phyloP scores from a whole-genome alignment of 1,140 invertebrate species.

The Episyrphus balteatus region DNA sequence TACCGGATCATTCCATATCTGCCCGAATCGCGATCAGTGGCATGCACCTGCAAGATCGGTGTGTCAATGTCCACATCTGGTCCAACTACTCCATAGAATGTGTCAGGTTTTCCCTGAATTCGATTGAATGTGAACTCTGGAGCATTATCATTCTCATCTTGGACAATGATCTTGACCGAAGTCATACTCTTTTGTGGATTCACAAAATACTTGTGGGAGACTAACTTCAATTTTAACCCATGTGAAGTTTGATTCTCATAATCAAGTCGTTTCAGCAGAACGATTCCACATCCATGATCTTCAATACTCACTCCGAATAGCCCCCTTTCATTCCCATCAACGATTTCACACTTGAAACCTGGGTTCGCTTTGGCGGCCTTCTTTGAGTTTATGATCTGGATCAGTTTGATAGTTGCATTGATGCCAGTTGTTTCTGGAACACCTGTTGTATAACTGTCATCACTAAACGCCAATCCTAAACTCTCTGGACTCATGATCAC shows the following conservation, averaged over 20 bases:
- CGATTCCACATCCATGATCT: slow-evolving; percentile 67
- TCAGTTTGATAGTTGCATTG: slow-evolving; percentile 28
- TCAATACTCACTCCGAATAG: slow-evolving; percentile 61
- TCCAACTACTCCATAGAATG: slow-evolving; percentile 62
- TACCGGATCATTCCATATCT: slow-evolving; percentile 67
- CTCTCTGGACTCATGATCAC: slow-evolving; percentile 42
- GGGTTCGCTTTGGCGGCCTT: slow-evolving; percentile 13
- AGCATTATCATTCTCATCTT: slow-evolving; percentile 78
- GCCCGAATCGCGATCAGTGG: slow-evolving; percentile 71
- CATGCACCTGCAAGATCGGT: slow-evolving; percentile 60
- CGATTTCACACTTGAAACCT: slow-evolving; percentile 52
- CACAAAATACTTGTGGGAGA: slow-evolving; percentile 62
- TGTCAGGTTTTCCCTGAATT: slow-evolving; percentile 33
- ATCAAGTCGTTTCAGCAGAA: slow-evolving; percentile 57
- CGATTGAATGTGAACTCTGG: slow-evolving; percentile 68
- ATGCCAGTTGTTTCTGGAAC: slow-evolving; percentile 51
- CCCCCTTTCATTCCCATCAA: slow-evolving; percentile 56
- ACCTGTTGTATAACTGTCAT: slow-evolving; percentile 69
- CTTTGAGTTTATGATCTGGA: slow-evolving; percentile 35
- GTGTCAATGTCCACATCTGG: slow-evolving; percentile 57
- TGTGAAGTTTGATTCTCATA: slow-evolving; percentile 63
- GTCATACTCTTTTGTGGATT: slow-evolving; percentile 62
- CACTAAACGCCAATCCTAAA: slow-evolving; percentile 68
- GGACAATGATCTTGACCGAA: slow-evolving; percentile 67
- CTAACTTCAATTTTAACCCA: slow-evolving; percentile 60